Conservation (phyloP, 2,888 invertebrate species). For the Amphipyra berbera region DNA sequence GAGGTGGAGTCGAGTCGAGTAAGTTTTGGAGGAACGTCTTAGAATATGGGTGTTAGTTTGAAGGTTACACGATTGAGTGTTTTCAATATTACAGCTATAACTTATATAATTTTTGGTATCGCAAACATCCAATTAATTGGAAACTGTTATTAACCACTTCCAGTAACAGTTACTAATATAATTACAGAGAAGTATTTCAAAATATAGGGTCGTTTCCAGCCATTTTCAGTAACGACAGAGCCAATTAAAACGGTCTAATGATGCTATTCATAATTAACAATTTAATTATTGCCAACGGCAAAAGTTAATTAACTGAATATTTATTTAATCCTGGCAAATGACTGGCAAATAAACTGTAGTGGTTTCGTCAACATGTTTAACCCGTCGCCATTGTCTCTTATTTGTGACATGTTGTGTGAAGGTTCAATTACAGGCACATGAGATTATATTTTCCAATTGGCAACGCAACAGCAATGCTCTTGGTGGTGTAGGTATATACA, state of each 20-base stretch:
- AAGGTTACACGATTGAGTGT: too few species aligned
- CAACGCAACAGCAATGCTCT: too few species aligned
- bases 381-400: constrained; percentile 9
- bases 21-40: too few species aligned
- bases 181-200: constrained; percentile 9
- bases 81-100: too few species aligned
- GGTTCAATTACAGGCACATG: too few species aligned
- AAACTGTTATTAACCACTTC: constrained; percentile 22
- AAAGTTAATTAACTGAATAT: constrained; percentile 36
- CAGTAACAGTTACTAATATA: constrained; percentile 2
- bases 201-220: constrained; percentile 13
- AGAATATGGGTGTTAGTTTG: too few species aligned
- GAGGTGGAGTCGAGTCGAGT: too few species aligned
- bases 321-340: constrained; percentile 20
- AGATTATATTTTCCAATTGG: too few species aligned
- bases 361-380: constrained; percentile 27
- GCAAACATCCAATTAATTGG: constrained; percentile 9
- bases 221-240: constrained; percentile 21
- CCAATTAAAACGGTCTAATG: constrained; percentile 42
- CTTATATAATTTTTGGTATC: constrained; percentile 4
- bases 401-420: constrained; percentile 10
- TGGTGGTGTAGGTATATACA: too few species aligned
- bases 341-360: constrained; percentile 13
- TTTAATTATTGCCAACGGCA: constrained; percentile 22
- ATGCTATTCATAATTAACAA: constrained; percentile 49